Percentiles rank a stretch among this genome's conserved stretches.
These are phyloP conservation scores for Dolomedes plantarius DNA, from an alignment of 2,888 invertebrate genomes.

Conservation along the genomic window DNA sequence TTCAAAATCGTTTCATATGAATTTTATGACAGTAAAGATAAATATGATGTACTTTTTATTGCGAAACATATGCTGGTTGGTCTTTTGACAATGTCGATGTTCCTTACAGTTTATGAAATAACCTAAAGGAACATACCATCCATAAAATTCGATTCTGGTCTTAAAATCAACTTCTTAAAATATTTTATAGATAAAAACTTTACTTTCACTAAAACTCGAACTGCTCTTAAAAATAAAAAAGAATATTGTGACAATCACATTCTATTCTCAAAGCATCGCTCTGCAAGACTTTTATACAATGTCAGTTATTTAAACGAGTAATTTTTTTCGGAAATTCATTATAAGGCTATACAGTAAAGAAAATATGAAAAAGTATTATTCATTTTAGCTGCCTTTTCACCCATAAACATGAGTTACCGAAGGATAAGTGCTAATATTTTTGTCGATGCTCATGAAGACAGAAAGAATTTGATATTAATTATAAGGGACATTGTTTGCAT, in stretches of 20 bases:
- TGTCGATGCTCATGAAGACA: background rate
- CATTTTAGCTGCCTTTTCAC: background rate
- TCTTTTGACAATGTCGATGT: background rate
- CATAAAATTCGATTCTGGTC: slow-evolving; percentile 55
- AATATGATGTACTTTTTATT: slow-evolving; percentile 2
- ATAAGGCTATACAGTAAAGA: background rate
- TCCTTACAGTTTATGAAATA: slow-evolving; percentile 16
- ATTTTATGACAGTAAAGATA: slow-evolving; percentile 14
- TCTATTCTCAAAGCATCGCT: background rate
- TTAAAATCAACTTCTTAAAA: slow-evolving; percentile 51
- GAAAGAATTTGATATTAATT: no score
- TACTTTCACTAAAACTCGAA: background rate
- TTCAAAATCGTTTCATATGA: slow-evolving; percentile 1
- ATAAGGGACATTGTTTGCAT: no score
- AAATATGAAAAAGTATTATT: background rate
- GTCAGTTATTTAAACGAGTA: no score
- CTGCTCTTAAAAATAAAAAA: background rate
- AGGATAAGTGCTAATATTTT: background rate
- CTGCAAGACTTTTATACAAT: background rate
- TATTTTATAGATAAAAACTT: slow-evolving; percentile 45
- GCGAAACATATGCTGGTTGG: background rate
- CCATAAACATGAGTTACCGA: background rate
- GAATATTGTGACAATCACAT: background rate
- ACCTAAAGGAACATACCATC: slow-evolving; percentile 29
- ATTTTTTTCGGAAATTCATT: no score